Evolutionary conservation across 2,113 vertebrate species (phyloP), one percentile per base, ranked within the genome.

Genomic region (Tyrannus savana): DNA sequence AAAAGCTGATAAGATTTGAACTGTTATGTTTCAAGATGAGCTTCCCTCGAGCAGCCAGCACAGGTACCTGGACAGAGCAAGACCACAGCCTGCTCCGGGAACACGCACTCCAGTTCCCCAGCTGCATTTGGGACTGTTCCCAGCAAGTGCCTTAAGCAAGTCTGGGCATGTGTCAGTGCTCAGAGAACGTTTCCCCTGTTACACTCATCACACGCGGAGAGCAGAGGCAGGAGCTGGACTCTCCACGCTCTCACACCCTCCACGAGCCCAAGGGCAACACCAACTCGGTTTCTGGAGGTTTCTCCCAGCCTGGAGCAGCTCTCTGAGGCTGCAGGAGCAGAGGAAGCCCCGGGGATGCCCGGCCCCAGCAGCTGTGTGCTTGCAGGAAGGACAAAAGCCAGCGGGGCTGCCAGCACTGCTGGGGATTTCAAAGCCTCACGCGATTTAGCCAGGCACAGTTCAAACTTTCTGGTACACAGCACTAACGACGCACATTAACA

Each of bases 371-470:
- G 96, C 95, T 93, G 94, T 46, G 86, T 87, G 89, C 62, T 41
- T 90, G 95, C 90, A 88, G 79, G 78, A 90, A 94, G 94, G 90
- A 97, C 87, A 96, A 97, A 95, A 89, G 68, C 79, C 96, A 96
- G 95, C 41, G 1, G 94, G 96, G 92, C 87, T 93, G 84, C 73
- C 68, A 73, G 94, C 73, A 79, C 91, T 80, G 81, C 96, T 95
- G 93, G 30, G 91, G 90, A 77, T 96, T 96, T 97, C 96, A 97
- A 97, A 97, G 90, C 62, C 93, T 96, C 93, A 33, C 4, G 31
- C 42, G 13, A 75, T 95, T 96, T 89, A 96, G 95, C 64, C 90
- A 94, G 92, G 90, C 96, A 71, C 50, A 85, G 79, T 49, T 85
- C 87, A 92, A 97, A 91, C 50, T 79, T 96, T 91, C 76, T 95